Percentiles rank a stretch among this genome's conserved stretches.
phyloP scores from a whole-genome alignment of 2,888 invertebrate species.

The Caenorhabditis sp. region DNA sequence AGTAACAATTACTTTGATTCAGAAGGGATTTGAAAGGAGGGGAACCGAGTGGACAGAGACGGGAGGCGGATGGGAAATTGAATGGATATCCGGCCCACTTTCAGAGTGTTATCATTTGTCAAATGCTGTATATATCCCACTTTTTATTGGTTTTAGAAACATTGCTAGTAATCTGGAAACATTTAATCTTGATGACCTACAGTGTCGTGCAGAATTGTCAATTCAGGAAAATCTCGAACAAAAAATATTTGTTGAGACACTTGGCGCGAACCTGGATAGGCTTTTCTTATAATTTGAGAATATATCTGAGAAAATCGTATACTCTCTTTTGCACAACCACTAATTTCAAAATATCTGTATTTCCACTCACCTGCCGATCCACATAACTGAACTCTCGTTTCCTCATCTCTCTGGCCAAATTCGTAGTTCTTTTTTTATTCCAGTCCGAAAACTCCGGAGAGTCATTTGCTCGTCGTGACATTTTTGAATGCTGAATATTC shows the following conservation, averaged over 20 bases:
- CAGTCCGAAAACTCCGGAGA: conserved; percentile 26
- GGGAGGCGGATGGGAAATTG: background rate
- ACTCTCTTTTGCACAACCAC: too few species aligned
- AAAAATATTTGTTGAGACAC: too few species aligned
- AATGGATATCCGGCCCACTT: background rate
- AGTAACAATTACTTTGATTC: conserved; percentile 29
- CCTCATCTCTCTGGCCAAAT: conserved; percentile 29
- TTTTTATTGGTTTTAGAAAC: too few species aligned
- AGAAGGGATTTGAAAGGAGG: background rate
- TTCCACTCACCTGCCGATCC: conserved; percentile 46
- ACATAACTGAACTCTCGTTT: conserved; percentile 47
- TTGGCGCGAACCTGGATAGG: too few species aligned
- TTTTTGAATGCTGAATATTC: conserved; percentile 5
- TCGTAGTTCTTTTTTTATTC: conserved; percentile 27
- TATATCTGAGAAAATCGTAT: too few species aligned
- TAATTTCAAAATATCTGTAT: too few species aligned
- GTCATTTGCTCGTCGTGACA: conserved; percentile 15
- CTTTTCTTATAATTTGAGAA: too few species aligned
- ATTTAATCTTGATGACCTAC: too few species aligned
- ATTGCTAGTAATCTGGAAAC: too few species aligned
- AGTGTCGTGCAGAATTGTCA: too few species aligned
- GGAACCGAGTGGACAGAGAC: background rate
- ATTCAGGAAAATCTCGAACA: too few species aligned
- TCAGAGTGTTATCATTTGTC: background rate
- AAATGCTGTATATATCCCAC: too few species aligned